Percentiles rank a stretch among this genome's conserved stretches.
phyloP scores from a whole-genome alignment of 2,797 vertebrate genomes.

The Limosa lapponica region DNA sequence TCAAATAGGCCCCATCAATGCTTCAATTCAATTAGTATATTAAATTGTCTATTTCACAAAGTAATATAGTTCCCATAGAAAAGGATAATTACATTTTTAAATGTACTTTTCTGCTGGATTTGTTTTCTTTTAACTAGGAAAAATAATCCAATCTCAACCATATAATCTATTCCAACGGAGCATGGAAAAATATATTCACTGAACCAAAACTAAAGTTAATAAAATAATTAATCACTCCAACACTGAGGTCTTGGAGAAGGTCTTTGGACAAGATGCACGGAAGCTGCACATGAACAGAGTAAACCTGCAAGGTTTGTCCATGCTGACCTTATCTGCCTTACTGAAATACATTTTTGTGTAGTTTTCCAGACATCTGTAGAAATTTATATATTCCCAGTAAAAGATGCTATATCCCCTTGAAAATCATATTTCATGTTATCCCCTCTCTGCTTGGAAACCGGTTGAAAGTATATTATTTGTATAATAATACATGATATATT shows the following conservation, averaged over 20 bases:
- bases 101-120: neutral
- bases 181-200: neutral
- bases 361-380: neutral
- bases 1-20: neutral
- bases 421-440: neutral
- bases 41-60: conserved; percentile 4
- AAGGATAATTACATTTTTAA: neutral
- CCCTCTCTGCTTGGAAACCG: neutral
- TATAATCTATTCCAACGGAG: neutral
- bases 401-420: neutral
- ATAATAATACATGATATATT: neutral
- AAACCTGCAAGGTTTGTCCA: neutral
- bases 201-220: neutral
- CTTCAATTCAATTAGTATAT: neutral
- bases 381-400: neutral
- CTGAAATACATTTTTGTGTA: neutral
- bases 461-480: neutral
- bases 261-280: neutral
- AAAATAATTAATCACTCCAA: neutral
- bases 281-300: neutral
- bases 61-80: conserved; percentile 2
- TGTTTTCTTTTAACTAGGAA: neutral
- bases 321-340: neutral
- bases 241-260: neutral
- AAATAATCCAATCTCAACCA: neutral